These are phyloP conservation scores for Aplysia californica DNA, from an alignment of 1,140 invertebrate genomes.

Conservation along the genomic window DNA sequence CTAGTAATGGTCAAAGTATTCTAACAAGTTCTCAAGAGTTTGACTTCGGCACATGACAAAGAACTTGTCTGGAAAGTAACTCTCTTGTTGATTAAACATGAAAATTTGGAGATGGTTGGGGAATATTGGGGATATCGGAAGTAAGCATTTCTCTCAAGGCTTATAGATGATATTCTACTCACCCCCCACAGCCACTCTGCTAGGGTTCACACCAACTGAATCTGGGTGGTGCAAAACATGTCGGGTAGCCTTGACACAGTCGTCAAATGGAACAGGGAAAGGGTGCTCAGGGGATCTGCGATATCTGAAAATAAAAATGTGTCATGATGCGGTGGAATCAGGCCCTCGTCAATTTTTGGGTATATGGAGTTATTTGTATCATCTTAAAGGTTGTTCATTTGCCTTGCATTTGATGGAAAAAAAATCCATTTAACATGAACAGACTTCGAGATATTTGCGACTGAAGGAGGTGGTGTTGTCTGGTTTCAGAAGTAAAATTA, in stretches of 20 bases:
- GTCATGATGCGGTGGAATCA: too few relatives aligned
- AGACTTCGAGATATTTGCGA: not conserved
- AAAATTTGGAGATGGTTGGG: too few relatives aligned
- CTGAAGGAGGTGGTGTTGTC: too few relatives aligned
- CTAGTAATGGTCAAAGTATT: too few relatives aligned
- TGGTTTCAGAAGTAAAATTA: not conserved
- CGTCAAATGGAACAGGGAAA: slow-evolving; percentile 49
- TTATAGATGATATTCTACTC: slow-evolving; percentile 14
- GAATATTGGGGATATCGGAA: too few relatives aligned
- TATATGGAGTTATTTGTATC: not conserved
- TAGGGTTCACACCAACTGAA: slow-evolving; percentile 39
- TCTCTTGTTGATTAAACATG: too few relatives aligned
- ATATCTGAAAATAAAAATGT: slow-evolving; percentile 40
- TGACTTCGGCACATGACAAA: too few relatives aligned
- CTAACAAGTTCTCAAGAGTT: too few relatives aligned
- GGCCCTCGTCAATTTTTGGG: not conserved
- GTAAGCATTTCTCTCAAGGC: too few relatives aligned
- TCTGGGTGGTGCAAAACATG: slow-evolving; percentile 45
- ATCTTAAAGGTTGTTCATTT: not conserved
- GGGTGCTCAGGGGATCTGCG: slow-evolving; percentile 54
- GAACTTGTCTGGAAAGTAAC: too few relatives aligned
- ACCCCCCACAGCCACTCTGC: slow-evolving; percentile 47
- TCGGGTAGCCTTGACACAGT: slow-evolving; percentile 49
- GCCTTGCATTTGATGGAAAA: not conserved
- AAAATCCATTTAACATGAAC: too few relatives aligned